A percentile compares a stretch with the other conserved stretches of the same genome.
Evolutionary conservation across 2,888 invertebrate genomes (phyloP).

Genomic region (Aquatica leii): DNA sequence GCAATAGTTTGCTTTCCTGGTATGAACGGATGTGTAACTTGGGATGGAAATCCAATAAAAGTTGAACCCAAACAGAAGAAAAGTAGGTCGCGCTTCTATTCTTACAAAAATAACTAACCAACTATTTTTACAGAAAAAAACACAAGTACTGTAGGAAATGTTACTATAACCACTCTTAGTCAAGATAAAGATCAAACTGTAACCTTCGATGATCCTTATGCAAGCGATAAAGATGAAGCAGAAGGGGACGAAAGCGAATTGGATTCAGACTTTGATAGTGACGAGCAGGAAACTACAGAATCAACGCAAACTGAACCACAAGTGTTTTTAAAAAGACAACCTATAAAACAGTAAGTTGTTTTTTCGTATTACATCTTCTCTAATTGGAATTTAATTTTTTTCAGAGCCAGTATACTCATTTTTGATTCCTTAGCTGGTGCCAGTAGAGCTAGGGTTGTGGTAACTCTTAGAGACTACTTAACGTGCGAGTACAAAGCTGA

Average conservation of each 20-base stretch:
- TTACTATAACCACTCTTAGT: slow-evolving; percentile 63
- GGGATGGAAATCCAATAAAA: slow-evolving; percentile 69
- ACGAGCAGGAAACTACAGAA: slow-evolving; percentile 53
- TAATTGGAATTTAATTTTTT: slow-evolving; percentile 8
- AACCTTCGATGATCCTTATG: slow-evolving; percentile 74
- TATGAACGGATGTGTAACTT: slow-evolving; percentile 74
- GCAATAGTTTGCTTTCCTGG: slow-evolving; percentile 96
- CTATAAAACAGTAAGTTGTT: slow-evolving; percentile 71
- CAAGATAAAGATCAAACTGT: slow-evolving; percentile 64
- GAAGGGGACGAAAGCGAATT: slow-evolving; percentile 80
- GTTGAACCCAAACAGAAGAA: slow-evolving; percentile 59
- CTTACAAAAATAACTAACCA: not conserved
- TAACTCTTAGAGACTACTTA: slow-evolving; percentile 90
- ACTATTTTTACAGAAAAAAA: slow-evolving; percentile 61
- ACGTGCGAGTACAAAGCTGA: slow-evolving; percentile 86
- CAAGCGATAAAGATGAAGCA: slow-evolving; percentile 73
- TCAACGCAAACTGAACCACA: slow-evolving; percentile 42
- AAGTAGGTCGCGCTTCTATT: slow-evolving; percentile 56
- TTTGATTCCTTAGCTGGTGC: slow-evolving; percentile 93
- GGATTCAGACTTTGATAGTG: slow-evolving; percentile 62
- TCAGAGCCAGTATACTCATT: slow-evolving; percentile 90
- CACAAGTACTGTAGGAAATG: slow-evolving; percentile 68
- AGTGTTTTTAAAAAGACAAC: slow-evolving; percentile 58
- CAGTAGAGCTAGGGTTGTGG: slow-evolving; percentile 83
- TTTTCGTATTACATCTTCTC: too few relatives aligned